Conservation (phyloP, 2,113 vertebrate species). For the Furnarius figulus region DNA sequence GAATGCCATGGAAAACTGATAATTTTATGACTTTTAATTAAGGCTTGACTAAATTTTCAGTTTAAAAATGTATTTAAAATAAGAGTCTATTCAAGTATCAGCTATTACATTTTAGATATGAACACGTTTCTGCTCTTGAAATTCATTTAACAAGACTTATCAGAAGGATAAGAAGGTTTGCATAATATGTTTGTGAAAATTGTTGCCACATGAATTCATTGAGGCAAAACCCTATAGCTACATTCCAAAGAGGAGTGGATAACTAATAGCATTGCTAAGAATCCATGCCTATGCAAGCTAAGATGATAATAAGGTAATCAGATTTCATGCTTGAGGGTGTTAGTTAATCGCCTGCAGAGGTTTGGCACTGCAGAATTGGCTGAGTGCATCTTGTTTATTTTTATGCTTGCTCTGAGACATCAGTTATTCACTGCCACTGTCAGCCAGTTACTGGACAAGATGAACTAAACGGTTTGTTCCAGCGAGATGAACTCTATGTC, state of each 20-base stretch:
- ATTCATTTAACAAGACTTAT: neutral
- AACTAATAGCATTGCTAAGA: conserved; percentile 40
- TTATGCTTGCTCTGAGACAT: conserved; percentile 59
- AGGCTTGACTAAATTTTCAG: neutral
- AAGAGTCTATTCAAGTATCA: neutral
- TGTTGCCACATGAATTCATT: neutral
- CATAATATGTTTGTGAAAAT: conserved; percentile 1
- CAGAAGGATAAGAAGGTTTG: conserved; percentile 16
- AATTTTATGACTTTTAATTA: neutral
- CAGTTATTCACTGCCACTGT: conserved; percentile 50
- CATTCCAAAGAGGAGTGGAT: neutral
- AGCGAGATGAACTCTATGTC: conserved; percentile 37
- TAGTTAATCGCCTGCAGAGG: conserved; percentile 54
- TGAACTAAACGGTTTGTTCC: conserved; percentile 62
- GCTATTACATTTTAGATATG: neutral
- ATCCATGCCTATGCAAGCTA: conserved; percentile 40
- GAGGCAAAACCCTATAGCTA: neutral
- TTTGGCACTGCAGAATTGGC: conserved; percentile 51
- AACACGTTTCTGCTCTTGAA: neutral
- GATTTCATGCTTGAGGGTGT: conserved; percentile 62
- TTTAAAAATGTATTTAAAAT: neutral
- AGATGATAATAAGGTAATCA: conserved; percentile 65
- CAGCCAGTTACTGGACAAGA: conserved; percentile 43
- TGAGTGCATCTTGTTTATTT: conserved; percentile 63
- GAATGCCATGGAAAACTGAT: neutral